Conservation (phyloP, 2,113 vertebrate species). For the Taurulus bubalis region DNA sequence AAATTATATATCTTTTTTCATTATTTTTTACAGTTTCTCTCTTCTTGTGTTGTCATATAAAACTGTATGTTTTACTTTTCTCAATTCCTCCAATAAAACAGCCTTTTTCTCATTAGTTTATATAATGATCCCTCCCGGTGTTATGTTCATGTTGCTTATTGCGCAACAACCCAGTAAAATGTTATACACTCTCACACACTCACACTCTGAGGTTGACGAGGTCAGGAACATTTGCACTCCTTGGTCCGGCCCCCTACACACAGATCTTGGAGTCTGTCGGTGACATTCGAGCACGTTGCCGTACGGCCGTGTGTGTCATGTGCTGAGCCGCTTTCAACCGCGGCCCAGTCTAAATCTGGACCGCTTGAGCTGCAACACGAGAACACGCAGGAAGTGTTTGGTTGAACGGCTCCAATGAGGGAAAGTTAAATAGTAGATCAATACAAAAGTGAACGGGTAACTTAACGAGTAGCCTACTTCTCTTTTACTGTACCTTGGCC, state of each 20-base stretch:
- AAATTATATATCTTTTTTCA: too few relatives aligned
- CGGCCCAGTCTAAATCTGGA: slow-evolving; percentile 39
- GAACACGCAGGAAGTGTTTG: background rate
- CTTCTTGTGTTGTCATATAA: too few relatives aligned
- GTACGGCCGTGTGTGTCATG: slow-evolving; percentile 17
- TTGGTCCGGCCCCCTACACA: background rate
- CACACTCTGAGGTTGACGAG: background rate
- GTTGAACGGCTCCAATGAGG: background rate
- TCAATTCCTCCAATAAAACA: background rate
- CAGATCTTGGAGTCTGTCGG: background rate
- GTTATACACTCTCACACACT: background rate
- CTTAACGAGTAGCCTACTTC: too few relatives aligned
- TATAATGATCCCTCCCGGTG: too few relatives aligned
- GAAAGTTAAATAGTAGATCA: too few relatives aligned
- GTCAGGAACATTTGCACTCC: slow-evolving; percentile 35
- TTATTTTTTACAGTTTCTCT: too few relatives aligned
- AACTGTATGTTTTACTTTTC: too few relatives aligned
- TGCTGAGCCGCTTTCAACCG: slow-evolving; percentile 23
- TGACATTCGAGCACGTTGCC: slow-evolving; percentile 44
- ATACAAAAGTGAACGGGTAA: too few relatives aligned
- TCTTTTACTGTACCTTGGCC: too few relatives aligned
- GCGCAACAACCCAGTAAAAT: background rate
- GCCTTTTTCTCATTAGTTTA: too few relatives aligned
- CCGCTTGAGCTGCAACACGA: background rate
- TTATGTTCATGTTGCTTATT: background rate